Conservation (phyloP, 2,113 vertebrate genomes). For the Gorsachius goisagi region DNA sequence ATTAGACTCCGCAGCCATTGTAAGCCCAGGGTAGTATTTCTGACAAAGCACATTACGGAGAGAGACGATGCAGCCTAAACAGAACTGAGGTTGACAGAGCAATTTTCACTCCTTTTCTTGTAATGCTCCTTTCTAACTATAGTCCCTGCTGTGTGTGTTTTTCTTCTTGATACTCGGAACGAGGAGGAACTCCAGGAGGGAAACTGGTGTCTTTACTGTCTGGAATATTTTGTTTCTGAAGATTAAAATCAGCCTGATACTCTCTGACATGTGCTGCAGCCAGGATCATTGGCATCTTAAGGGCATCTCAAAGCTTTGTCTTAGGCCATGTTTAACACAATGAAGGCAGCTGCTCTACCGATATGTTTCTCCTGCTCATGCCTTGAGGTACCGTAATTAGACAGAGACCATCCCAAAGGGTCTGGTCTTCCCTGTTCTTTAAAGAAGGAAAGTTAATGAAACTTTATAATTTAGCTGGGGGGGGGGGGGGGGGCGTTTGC, state of each 20-base stretch:
- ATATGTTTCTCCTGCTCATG: background rate
- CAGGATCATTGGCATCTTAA: background rate
- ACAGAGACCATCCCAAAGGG: background rate
- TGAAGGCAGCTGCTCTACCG: background rate
- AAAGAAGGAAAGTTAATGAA: background rate
- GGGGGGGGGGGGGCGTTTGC: too few species aligned
- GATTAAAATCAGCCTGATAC: background rate
- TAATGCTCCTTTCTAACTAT: background rate
- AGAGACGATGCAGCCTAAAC: background rate
- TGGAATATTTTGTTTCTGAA: background rate
- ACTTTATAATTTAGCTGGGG: background rate
- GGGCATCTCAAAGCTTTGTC: background rate
- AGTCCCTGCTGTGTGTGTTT: background rate
- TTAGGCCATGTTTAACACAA: background rate
- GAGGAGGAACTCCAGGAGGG: background rate
- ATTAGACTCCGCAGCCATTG: background rate
- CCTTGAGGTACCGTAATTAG: background rate
- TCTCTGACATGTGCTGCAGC: background rate
- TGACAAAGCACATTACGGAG: background rate
- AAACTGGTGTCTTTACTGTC: background rate
- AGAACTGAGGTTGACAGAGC: conserved; percentile 20
- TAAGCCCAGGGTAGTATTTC: background rate
- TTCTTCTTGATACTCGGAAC: background rate
- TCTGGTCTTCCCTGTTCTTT: background rate
- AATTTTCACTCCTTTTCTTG: background rate